phyloP scores from a whole-genome alignment of 2,113 vertebrate genomes.

The Furnarius figulus region DNA sequence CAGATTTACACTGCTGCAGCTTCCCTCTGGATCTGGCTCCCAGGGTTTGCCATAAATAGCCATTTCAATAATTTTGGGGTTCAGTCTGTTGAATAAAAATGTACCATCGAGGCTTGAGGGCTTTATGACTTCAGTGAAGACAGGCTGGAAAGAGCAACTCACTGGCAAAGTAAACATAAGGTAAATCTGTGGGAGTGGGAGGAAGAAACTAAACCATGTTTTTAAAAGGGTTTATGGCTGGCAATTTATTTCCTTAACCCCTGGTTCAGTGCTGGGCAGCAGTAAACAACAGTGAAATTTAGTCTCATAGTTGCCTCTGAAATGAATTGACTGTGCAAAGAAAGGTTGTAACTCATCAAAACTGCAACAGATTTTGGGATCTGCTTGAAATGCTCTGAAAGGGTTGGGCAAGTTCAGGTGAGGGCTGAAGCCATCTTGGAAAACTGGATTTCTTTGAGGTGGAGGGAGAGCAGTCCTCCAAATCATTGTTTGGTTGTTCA shows the following conservation, averaged over 20 bases:
- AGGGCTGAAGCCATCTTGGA: background rate
- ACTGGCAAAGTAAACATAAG: background rate
- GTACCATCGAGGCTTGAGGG: background rate
- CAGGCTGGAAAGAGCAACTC: background rate
- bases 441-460: background rate
- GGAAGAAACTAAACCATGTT: background rate
- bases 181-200: background rate
- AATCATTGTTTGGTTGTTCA: background rate
- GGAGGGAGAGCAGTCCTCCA: background rate
- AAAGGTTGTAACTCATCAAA: background rate
- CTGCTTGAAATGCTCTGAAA: background rate
- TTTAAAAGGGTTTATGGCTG: constrained; percentile 16
- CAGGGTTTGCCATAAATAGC: background rate
- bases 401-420: background rate
- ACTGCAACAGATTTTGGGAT: background rate
- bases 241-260: constrained; percentile 30
- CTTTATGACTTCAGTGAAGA: background rate
- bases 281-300: constrained; percentile 9
- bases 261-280: background rate
- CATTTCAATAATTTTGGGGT: background rate
- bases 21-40: background rate
- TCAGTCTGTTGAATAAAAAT: background rate
- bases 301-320: background rate
- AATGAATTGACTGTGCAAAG: background rate
- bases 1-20: background rate